phyloP scores from a whole-genome alignment of 2,113 vertebrate species.

The Rousettus leschenaultii region DNA sequence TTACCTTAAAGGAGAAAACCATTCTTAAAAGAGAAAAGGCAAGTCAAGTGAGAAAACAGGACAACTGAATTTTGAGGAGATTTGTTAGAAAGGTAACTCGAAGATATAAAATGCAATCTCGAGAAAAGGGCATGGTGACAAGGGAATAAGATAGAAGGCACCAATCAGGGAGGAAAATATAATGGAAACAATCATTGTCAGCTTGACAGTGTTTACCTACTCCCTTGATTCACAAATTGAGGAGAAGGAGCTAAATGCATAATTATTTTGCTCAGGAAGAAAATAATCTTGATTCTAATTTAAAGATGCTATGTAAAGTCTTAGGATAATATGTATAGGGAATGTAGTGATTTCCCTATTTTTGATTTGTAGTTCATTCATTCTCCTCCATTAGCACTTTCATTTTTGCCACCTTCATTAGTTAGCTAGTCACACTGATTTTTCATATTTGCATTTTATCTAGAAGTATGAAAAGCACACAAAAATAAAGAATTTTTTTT shows the following conservation, averaged over 20 bases:
- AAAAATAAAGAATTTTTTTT: background rate
- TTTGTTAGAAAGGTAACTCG: background rate
- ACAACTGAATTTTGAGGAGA: background rate
- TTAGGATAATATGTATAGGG: background rate
- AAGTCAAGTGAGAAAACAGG: background rate
- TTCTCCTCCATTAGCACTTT: constrained; percentile 6
- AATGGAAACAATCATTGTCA: background rate
- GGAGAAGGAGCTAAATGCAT: background rate
- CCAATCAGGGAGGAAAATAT: background rate
- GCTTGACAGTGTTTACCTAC: background rate
- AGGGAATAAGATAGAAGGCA: background rate
- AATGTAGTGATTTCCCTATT: background rate
- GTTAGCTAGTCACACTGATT: background rate
- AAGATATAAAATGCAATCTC: background rate
- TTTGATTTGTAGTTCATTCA: background rate
- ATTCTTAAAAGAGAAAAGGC: background rate
- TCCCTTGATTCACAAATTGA: background rate
- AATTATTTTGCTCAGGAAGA: background rate
- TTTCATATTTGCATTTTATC: constrained; percentile 35
- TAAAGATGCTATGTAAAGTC: background rate
- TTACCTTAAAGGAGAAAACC: background rate
- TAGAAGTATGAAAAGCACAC: constrained; percentile 17
- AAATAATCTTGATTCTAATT: background rate
- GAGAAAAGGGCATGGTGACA: background rate
- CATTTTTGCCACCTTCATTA: background rate